These are phyloP conservation scores for Epinotia nisella DNA, from an alignment of 2,888 invertebrate genomes.

Conservation along the genomic window DNA sequence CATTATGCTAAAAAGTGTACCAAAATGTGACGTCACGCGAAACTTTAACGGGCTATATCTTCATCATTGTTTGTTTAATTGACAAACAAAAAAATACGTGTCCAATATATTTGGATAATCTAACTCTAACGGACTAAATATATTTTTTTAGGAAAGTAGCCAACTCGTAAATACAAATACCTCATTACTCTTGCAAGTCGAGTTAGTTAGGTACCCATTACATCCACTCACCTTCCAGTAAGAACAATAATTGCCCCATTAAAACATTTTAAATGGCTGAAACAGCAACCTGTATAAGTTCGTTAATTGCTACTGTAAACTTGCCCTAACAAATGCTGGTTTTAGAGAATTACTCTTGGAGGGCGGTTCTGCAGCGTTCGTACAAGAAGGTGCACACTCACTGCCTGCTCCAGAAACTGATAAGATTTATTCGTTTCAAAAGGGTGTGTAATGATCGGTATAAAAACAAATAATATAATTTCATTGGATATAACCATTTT, in stretches of 20 bases:
- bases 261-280: slow-evolving; percentile 39
- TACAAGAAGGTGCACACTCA: not conserved
- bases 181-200: slow-evolving; percentile 35
- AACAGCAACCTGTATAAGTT: slow-evolving; percentile 35
- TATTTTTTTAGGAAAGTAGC: too few species aligned
- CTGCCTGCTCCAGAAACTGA: not conserved
- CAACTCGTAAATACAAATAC: slow-evolving; percentile 37
- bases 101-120: too few species aligned
- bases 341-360: slow-evolving; percentile 30
- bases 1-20: too few species aligned
- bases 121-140: too few species aligned
- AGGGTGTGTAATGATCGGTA: too few species aligned
- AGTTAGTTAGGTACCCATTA: slow-evolving; percentile 35
- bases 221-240: slow-evolving; percentile 20
- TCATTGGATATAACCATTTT: too few species aligned
- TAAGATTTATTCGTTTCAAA: not conserved
- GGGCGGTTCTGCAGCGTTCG: not conserved
- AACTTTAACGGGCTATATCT: too few species aligned
- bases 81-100: too few species aligned
- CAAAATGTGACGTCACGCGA: too few species aligned
- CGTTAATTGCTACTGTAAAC: slow-evolving; percentile 36
- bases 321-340: slow-evolving; percentile 28
- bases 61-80: too few species aligned
- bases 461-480: too few species aligned
- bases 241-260: slow-evolving; percentile 38